Evolutionary conservation across 2,888 invertebrate species (phyloP), one percentile per base, ranked within the genome.

Genomic region (Unio delphinus): DNA sequence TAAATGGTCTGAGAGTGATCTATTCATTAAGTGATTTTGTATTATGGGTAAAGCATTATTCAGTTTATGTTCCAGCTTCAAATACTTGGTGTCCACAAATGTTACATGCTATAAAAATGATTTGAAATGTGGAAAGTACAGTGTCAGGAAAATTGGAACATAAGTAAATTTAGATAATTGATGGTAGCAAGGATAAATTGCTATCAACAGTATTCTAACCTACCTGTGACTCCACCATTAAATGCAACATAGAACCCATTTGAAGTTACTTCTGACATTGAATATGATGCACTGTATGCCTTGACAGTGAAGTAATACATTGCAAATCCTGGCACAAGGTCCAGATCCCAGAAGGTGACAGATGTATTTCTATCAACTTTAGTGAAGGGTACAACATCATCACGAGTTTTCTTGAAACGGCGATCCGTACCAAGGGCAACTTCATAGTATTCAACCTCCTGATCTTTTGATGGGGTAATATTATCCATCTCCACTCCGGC

Each of bases 401-500:
- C 74, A 26, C 83, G 69, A 6, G 83, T 83, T 15, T 78, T 70
- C 28, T 74, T 73, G 63, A 79, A 82, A 58, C 83, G 67, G 64
- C 84, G 72, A 69, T 84, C 83, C 23, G 81, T 83, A 28, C 85
- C 85, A 11, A 81, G 61, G 18, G 82, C 83, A 17, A 85, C 79
- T 58, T 80, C 79, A 64, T 83, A 85, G 64, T 72, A 81, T 0
- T 73, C 70, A 4, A 85, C 70, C 61, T 76, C 68, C 62, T 83
- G 82, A 57, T 80, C 72, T 4, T 77, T 77, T 5, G 71, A 45
- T 45, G 45, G 60, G 30, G 72, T 78, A 18, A 64, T 55, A 15
- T 68, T 63, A 20, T 68, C 72, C 20, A 67, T 28, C 20, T 75
- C 65, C 15, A 79, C 64, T 26, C 76, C 76, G 57, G 71, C 64